A percentile compares a stretch with the other conserved stretches of the same genome.
phyloP scores from a whole-genome alignment of 2,888 invertebrate species.

The Drosophila mimetica region DNA sequence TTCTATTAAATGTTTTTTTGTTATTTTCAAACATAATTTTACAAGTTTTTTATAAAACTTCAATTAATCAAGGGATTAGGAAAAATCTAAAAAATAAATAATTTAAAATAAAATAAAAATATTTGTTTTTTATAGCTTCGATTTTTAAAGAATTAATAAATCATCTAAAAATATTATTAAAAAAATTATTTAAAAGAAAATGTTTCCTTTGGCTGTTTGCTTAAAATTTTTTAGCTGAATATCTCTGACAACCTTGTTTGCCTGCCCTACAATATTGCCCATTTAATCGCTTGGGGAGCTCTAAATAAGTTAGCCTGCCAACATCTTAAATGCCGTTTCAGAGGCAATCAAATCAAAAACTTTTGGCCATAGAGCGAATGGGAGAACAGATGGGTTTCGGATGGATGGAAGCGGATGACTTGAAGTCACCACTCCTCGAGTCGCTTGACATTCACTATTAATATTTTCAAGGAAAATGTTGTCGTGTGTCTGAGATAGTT shows the following conservation, averaged over 20 bases:
- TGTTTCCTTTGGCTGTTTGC: neutral
- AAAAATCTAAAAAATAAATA: neutral
- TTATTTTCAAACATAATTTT: too few species aligned
- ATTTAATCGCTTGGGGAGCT: slow-evolving; percentile 32
- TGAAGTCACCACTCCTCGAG: neutral
- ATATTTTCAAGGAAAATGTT: slow-evolving; percentile 10
- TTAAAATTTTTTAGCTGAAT: neutral
- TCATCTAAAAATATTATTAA: too few species aligned
- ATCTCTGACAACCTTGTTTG: neutral
- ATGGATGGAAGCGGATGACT: slow-evolving; percentile 10
- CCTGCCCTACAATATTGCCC: neutral
- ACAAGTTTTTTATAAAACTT: too few species aligned
- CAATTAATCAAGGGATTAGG: too few species aligned
- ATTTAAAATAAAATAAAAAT: too few species aligned
- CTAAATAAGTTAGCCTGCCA: slow-evolving; percentile 29
- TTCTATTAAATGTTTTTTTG: neutral
- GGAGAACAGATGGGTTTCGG: neutral
- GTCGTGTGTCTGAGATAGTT: slow-evolving; percentile 6
- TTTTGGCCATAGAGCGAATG: slow-evolving; percentile 26
- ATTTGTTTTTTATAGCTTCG: too few species aligned
- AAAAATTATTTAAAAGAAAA: neutral
- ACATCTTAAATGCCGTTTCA: slow-evolving; percentile 37
- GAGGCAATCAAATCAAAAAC: slow-evolving; percentile 40
- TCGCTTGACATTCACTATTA: slow-evolving; percentile 7
- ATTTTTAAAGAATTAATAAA: too few species aligned